Percentiles rank a stretch among this genome's conserved stretches.
Conservation (phyloP, 2,888 invertebrate species). For the Meganola albula region DNA sequence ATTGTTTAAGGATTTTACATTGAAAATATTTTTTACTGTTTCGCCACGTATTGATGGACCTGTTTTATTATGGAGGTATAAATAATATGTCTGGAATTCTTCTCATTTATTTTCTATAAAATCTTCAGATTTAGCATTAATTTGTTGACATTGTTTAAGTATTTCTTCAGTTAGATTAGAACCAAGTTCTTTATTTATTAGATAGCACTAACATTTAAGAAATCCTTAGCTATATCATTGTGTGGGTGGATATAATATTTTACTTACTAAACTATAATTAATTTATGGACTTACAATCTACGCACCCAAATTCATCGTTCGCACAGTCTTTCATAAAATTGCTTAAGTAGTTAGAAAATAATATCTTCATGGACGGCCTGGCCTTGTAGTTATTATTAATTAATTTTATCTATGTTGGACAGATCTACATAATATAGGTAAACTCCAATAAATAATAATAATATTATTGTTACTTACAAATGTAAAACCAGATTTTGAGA, state of each 20-base stretch:
- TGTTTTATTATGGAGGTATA: too few species aligned
- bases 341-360: slow-evolving; percentile 43
- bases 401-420: slow-evolving; percentile 32
- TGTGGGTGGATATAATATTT: too few species aligned
- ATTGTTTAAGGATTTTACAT: slow-evolving; percentile 39
- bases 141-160: too few species aligned
- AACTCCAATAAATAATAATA: slow-evolving; percentile 28
- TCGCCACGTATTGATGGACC: too few species aligned
- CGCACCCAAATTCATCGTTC: slow-evolving; percentile 38
- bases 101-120: too few species aligned
- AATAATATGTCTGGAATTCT: too few species aligned
- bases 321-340: slow-evolving; percentile 63
- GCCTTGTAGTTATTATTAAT: slow-evolving; percentile 41
- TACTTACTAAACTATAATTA: slow-evolving; percentile 25
- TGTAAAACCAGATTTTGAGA: slow-evolving; percentile 24
- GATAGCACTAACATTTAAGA: too few species aligned
- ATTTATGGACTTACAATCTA: slow-evolving; percentile 17
- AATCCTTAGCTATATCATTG: too few species aligned
- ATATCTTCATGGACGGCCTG: slow-evolving; percentile 66
- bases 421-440: slow-evolving; percentile 42
- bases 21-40: too few species aligned
- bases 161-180: too few species aligned
- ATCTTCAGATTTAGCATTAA: too few species aligned
- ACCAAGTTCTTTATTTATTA: too few species aligned
- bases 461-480: slow-evolving; percentile 19